Percentiles rank a stretch among this genome's conserved stretches.
phyloP scores from a whole-genome alignment of 2,888 invertebrate genomes.

The Calameuta pallipes region DNA sequence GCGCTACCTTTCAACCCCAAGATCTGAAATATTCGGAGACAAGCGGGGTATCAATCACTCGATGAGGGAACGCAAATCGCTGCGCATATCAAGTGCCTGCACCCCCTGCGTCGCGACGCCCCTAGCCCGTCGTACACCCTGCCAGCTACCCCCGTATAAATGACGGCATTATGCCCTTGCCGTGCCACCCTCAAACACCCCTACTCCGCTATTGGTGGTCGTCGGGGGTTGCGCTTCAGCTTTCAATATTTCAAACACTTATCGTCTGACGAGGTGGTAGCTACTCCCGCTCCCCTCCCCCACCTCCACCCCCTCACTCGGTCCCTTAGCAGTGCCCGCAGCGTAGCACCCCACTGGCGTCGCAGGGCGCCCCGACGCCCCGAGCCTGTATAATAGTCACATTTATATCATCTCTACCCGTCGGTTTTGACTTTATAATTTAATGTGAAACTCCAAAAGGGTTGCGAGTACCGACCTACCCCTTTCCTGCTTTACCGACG shows the following conservation, averaged over 20 bases:
- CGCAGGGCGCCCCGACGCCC: conserved; percentile 10
- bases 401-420: conserved; percentile 62
- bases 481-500: neutral
- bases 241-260: conserved; percentile 66
- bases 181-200: conserved; percentile 25
- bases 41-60: conserved; percentile 40
- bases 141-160: conserved; percentile 43
- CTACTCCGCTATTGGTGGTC: conserved; percentile 16
- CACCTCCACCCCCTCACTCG: conserved; percentile 14
- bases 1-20: neutral
- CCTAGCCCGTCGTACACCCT: neutral
- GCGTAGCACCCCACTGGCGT: neutral
- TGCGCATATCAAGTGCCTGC: conserved; percentile 35
- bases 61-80: conserved; percentile 31
- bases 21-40: conserved; percentile 34
- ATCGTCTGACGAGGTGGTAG: conserved; percentile 49
- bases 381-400: conserved; percentile 61
- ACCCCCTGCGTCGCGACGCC: conserved; percentile 25
- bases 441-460: conserved; percentile 47
- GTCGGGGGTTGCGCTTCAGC: conserved; percentile 50
- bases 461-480: conserved; percentile 10
- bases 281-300: conserved; percentile 10
- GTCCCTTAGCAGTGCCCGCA: neutral
- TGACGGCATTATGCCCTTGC: conserved; percentile 51
- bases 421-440: conserved; percentile 65